A percentile compares a stretch with the other conserved stretches of the same genome.
Conservation (phyloP, 2,113 vertebrate genomes). For the Rostratula benghalensis region DNA sequence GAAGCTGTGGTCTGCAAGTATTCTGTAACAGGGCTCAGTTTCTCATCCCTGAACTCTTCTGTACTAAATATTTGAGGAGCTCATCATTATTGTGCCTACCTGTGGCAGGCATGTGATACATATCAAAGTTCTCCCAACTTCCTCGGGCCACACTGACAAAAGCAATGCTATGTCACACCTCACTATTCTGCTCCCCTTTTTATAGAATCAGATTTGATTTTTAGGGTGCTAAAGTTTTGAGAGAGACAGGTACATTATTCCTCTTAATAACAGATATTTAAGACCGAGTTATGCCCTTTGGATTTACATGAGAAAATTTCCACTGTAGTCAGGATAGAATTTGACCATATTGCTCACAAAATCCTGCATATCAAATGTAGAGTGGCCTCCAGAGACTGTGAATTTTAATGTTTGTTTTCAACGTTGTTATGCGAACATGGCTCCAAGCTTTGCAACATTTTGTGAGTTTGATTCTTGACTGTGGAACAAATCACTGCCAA, state of each 20-base stretch:
- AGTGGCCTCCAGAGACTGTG: conserved; percentile 16
- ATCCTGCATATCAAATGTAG: neutral
- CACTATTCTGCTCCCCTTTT: neutral
- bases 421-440: conserved; percentile 10
- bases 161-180: neutral
- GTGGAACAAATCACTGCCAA: conserved; percentile 55
- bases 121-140: neutral
- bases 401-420: conserved; percentile 57
- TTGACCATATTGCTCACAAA: neutral
- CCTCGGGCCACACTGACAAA: neutral
- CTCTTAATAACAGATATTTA: neutral
- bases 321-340: neutral
- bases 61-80: neutral
- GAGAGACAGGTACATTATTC: neutral
- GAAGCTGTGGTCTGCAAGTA: neutral
- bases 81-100: neutral
- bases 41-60: neutral
- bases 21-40: neutral
- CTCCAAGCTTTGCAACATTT: conserved; percentile 8
- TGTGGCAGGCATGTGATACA: neutral
- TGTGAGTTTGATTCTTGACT: conserved; percentile 53
- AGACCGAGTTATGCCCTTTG: neutral
- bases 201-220: neutral
- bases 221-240: neutral
- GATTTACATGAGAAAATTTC: neutral